Conservation (phyloP, 2,888 invertebrate species). For the Steromphala cineraria region DNA sequence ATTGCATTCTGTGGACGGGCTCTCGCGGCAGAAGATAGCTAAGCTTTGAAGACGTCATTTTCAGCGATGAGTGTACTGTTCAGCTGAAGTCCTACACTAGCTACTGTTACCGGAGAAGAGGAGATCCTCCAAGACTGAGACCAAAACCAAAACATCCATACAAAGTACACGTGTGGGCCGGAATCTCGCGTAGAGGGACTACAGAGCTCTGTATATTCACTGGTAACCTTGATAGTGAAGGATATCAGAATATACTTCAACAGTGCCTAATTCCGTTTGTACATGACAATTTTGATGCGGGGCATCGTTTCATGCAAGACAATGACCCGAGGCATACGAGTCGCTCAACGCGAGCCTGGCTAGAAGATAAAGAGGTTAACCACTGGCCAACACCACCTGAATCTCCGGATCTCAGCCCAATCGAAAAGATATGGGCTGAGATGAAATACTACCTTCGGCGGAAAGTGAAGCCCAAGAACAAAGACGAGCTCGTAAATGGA, state of each 20-base stretch:
- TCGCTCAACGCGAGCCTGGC: too few species aligned
- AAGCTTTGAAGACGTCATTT: background rate
- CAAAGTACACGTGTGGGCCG: constrained; percentile 21
- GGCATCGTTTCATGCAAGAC: constrained; percentile 20
- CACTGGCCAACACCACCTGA: too few species aligned
- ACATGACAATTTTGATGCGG: background rate
- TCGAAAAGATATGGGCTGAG: too few species aligned
- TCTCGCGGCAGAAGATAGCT: background rate
- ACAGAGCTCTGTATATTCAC: background rate
- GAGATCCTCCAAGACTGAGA: background rate
- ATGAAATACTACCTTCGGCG: too few species aligned
- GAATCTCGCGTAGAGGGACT: background rate
- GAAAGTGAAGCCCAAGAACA: too few species aligned
- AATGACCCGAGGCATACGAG: constrained; percentile 14
- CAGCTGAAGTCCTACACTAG: background rate
- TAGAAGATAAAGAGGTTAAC: too few species aligned
- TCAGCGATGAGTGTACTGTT: background rate
- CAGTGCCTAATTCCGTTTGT: background rate
- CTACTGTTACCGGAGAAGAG: background rate
- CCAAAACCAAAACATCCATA: background rate
- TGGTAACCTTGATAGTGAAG: background rate
- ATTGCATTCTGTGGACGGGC: background rate
- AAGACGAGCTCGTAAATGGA: too few species aligned
- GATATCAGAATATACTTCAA: background rate
- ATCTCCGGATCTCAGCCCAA: too few species aligned